Percentiles rank a stretch among this genome's conserved stretches.
Conservation (phyloP, 2,888 invertebrate genomes). For the Stratiomys singularior region DNA sequence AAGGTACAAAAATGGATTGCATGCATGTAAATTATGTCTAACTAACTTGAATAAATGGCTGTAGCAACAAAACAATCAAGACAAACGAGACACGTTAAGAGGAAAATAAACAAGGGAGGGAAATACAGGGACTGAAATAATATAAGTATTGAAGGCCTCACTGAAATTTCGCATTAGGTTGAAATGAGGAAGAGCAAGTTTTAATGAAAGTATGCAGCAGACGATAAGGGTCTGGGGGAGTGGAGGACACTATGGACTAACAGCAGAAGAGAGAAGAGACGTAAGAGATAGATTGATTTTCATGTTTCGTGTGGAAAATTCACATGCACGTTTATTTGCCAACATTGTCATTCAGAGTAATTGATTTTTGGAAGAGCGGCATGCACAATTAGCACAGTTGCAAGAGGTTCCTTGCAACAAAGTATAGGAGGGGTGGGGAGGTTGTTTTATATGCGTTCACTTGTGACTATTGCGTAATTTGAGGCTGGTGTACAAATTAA, state of each 20-base stretch:
- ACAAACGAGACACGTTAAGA: neutral
- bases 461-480: too few relatives aligned
- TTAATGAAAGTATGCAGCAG: constrained; percentile 38
- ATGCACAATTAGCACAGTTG: constrained; percentile 13
- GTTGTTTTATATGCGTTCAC: too few relatives aligned
- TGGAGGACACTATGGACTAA: too few relatives aligned
- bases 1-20: constrained; percentile 13
- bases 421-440: too few relatives aligned
- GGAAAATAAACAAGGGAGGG: neutral
- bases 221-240: neutral
- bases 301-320: constrained; percentile 36
- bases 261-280: too few relatives aligned
- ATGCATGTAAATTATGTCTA: constrained; percentile 35
- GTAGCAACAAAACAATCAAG: constrained; percentile 21
- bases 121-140: neutral
- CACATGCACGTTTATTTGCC: constrained; percentile 35
- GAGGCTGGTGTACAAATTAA: too few relatives aligned
- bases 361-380: constrained; percentile 17
- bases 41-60: constrained; percentile 21
- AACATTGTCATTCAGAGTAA: constrained; percentile 37
- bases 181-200: constrained; percentile 21
- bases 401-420: neutral
- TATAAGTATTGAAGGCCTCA: neutral
- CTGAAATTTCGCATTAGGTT: constrained; percentile 20
- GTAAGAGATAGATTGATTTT: neutral